A percentile compares a stretch with the other conserved stretches of the same genome.
Evolutionary conservation across 2,797 vertebrate genomes (phyloP).

Genomic region (Myiotriccus ornatus): DNA sequence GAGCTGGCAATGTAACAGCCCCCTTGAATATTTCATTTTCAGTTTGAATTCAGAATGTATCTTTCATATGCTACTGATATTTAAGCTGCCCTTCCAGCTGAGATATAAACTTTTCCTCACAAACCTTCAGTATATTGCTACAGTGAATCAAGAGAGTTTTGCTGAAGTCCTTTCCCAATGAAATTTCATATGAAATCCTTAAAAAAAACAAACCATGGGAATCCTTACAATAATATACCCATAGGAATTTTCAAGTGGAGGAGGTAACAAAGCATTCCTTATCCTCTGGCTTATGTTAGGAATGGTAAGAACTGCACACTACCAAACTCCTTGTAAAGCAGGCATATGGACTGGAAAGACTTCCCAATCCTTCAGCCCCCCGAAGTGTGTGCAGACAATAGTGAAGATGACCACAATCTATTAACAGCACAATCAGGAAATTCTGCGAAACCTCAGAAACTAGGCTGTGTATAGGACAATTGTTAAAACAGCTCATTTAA

Average conservation of each 20-base stretch:
- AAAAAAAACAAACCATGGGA: background rate
- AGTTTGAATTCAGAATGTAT: background rate
- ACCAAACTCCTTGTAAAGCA: background rate
- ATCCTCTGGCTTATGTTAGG: background rate
- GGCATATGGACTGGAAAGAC: background rate
- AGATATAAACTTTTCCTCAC: background rate
- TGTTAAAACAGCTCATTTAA: background rate
- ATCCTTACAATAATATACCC: background rate
- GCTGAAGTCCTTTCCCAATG: background rate
- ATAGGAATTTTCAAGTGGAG: background rate
- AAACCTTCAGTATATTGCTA: background rate
- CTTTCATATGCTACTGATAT: background rate
- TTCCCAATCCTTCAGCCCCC: background rate
- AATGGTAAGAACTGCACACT: background rate
- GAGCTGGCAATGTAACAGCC: background rate
- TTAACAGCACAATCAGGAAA: background rate
- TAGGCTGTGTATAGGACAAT: background rate
- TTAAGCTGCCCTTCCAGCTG: background rate
- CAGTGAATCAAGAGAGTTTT: background rate
- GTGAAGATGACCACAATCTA: background rate
- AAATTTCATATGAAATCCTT: background rate
- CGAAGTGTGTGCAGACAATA: background rate
- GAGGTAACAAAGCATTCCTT: background rate
- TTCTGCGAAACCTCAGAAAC: background rate
- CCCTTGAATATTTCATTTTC: background rate